Base-by-base conservation (phyloP, 2,113 vertebrate genomes). In the Rhegmatorhina hoffmannsi region DNA sequence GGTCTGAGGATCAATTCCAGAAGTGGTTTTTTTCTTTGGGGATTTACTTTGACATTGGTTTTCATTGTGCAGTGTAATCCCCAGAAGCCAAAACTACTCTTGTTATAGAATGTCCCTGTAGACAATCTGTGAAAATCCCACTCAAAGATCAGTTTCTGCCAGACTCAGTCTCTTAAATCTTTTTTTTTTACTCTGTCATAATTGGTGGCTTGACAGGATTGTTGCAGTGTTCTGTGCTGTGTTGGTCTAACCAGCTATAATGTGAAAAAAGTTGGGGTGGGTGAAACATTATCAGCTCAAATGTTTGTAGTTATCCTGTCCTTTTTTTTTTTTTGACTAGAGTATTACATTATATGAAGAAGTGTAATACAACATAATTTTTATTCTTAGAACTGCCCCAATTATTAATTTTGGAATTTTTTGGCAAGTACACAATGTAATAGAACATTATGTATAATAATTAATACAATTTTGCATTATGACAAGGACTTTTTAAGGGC, bases 41-140 rank as follows among this genome's bases (percentile, higher is more conserved):
- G 88, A 95, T 96, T 97, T 97, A 92, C 85, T 92, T 84, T 94
- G 89, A 97, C 95, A 76, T 96, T 96, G 94, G 87, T 95, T 98
- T 97, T 96, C 84, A 56, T 95, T 97, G 96, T 85, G 92, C 50
- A 93, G 47, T 84, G 26, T 96, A 96, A 97, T 95, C 74, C 73
- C 62, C 94, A 95, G 9, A 83, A 95, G 62, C 59, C 87, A 43
- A 92, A 95, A 85, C 80, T 44, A 60, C 92, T 96, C 96, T 86
- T 94, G 66, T 87, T 95, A 24, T 93, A 94, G 93, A 87, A 93
- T 56, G 53, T 93, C 90, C 73, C 89, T 62, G 11, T 67, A 87
- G 92, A 60, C 66, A 91, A 24, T 80, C 78, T 88, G 36, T 67
- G 91, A 89, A 97, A 96, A 94, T 96, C 72, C 93, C 87, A 89